These are phyloP conservation scores for Philereme transversata DNA, from an alignment of 2,888 invertebrate species.

Conservation along the genomic window DNA sequence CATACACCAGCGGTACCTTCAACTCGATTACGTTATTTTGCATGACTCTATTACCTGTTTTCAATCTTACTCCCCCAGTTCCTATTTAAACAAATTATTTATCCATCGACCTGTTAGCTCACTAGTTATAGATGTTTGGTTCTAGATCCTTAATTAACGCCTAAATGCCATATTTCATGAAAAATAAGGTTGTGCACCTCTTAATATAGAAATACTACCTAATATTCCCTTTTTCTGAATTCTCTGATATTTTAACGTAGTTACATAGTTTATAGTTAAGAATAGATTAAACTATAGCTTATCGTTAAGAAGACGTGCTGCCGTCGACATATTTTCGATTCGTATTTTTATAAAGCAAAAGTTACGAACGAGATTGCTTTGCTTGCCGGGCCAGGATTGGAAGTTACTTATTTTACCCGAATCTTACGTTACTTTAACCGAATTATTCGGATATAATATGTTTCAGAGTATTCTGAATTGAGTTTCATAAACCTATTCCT, in stretches of 20 bases:
- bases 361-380: constrained; percentile 82
- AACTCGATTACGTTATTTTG: constrained; percentile 26
- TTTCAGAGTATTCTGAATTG: constrained; percentile 29
- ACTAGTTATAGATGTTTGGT: constrained; percentile 60
- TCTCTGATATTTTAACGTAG: constrained; percentile 83
- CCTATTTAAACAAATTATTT: constrained; percentile 67
- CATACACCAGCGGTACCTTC: constrained; percentile 37
- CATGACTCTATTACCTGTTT: constrained; percentile 41
- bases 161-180: constrained; percentile 80
- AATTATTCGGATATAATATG: constrained; percentile 14
- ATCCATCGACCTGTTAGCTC: constrained; percentile 65
- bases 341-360: constrained; percentile 84
- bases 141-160: constrained; percentile 70
- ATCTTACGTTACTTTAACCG: constrained; percentile 40
- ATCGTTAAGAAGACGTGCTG: constrained; percentile 76
- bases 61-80: constrained; percentile 66
- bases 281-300: constrained; percentile 79
- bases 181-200: constrained; percentile 84
- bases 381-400: constrained; percentile 78
- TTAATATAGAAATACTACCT: constrained; percentile 78
- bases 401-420: constrained; percentile 32
- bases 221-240: constrained; percentile 83
- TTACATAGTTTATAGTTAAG: constrained; percentile 73
- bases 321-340: constrained; percentile 83
- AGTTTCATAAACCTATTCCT: constrained; percentile 43